These are phyloP conservation scores for Eufriesea mexicana DNA, from an alignment of 1,140 invertebrate genomes.

Conservation along the genomic window DNA sequence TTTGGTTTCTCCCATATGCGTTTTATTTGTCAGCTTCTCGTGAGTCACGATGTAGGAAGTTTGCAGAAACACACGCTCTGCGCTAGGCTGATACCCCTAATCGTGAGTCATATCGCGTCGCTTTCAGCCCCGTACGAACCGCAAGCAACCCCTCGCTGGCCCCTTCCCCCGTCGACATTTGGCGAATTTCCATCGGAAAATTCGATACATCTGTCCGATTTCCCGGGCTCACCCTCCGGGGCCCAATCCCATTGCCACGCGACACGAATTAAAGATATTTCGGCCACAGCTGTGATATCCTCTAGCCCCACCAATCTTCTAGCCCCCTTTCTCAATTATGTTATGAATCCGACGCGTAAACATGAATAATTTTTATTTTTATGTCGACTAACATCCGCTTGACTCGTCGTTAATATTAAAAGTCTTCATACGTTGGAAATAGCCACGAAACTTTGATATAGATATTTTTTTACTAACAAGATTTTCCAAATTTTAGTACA, in stretches of 20 bases:
- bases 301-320: not conserved
- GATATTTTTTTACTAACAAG: no score
- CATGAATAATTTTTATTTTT: not conserved
- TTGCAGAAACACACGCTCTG: conserved; percentile 13
- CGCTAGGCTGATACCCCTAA: not conserved
- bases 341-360: not conserved
- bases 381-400: no score
- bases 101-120: conserved; percentile 47
- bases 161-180: conserved; percentile 34
- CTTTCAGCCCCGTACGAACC: not conserved
- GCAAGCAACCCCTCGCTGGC: not conserved
- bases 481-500: no score
- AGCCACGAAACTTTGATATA: no score
- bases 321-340: not conserved
- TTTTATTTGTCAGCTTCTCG: conserved; percentile 16
- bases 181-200: conserved; percentile 60
- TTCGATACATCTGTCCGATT: conserved; percentile 56
- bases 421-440: no score
- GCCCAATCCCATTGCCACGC: conserved; percentile 30
- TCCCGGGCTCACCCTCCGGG: not conserved
- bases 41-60: conserved; percentile 22
- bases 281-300: not conserved
- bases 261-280: conserved; percentile 46
- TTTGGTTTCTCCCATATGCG: not conserved
- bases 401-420: no score